Conservation (phyloP, 2,888 invertebrate species). For the Aquatica leii region DNA sequence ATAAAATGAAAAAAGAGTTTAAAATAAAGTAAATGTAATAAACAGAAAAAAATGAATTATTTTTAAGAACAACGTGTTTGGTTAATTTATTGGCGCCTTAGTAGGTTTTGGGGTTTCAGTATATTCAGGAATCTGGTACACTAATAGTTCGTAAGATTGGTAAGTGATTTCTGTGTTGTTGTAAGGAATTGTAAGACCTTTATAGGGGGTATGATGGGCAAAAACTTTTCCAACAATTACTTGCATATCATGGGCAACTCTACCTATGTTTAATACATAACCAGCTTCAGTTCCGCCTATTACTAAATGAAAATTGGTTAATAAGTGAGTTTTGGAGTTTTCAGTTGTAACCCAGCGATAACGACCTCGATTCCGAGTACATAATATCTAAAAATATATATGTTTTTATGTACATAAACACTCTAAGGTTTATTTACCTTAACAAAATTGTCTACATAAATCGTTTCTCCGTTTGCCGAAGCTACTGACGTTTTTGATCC, state of each 20-base stretch:
- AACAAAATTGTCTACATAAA: slow-evolving; percentile 4
- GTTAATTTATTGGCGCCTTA: too few relatives aligned
- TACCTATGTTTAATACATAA: slow-evolving; percentile 24
- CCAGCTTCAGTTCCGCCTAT: slow-evolving; percentile 33
- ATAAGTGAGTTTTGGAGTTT: slow-evolving; percentile 16
- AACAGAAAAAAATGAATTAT: too few relatives aligned
- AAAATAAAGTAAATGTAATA: too few relatives aligned
- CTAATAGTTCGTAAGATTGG: slow-evolving; percentile 25
- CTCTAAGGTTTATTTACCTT: neutral
- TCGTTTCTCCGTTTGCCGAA: neutral
- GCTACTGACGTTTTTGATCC: neutral
- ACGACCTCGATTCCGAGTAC: neutral
- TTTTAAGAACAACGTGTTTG: too few relatives aligned
- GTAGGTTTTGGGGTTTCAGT: too few relatives aligned
- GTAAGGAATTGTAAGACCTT: slow-evolving; percentile 26
- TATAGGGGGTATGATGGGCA: slow-evolving; percentile 17
- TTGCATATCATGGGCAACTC: slow-evolving; percentile 18
- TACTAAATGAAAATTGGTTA: slow-evolving; percentile 21
- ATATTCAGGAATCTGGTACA: too few relatives aligned
- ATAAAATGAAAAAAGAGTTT: too few relatives aligned
- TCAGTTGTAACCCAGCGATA: slow-evolving; percentile 25
- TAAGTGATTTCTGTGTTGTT: slow-evolving; percentile 12
- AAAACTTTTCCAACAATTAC: slow-evolving; percentile 30
- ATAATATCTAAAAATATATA: slow-evolving; percentile 6
- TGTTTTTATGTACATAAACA: neutral